phyloP scores from a whole-genome alignment of 2,888 invertebrate species.

The Lutraria lutraria region DNA sequence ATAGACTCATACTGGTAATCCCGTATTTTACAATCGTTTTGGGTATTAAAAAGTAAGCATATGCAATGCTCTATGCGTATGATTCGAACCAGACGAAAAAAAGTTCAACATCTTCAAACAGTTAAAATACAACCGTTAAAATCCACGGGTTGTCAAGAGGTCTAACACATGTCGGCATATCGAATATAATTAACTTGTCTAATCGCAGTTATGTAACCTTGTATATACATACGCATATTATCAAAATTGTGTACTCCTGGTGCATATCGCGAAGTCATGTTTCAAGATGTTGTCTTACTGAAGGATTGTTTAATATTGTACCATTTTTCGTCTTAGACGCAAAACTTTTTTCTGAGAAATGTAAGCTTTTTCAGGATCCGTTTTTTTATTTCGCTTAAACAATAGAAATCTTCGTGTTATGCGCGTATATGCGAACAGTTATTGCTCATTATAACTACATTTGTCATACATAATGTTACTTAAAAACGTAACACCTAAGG shows the following conservation, averaged over 20 bases:
- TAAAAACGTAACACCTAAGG: not conserved
- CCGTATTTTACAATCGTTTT: no score
- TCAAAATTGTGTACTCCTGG: not conserved
- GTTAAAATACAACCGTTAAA: not conserved
- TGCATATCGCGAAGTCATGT: not conserved
- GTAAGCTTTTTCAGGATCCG: not conserved
- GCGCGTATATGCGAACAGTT: not conserved
- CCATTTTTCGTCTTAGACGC: no score
- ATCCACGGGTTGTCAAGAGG: slow-evolving; percentile 16
- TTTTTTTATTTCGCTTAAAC: not conserved
- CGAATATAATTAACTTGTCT: not conserved
- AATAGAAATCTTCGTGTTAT: not conserved
- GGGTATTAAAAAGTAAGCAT: no score
- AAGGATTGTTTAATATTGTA: not conserved
- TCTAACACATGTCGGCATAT: slow-evolving; percentile 17
- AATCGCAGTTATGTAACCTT: slow-evolving; percentile 34
- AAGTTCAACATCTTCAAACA: not conserved
- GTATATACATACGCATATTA: not conserved
- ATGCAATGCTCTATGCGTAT: not conserved
- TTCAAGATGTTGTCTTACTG: not conserved
- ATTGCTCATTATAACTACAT: not conserved
- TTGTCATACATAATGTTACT: not conserved
- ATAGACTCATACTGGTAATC: no score
- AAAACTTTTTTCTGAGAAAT: not conserved
- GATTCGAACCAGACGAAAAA: not conserved